These are phyloP conservation scores for Ecdyonurus torrentis DNA, from an alignment of 2,888 invertebrate species.

Conservation along the genomic window DNA sequence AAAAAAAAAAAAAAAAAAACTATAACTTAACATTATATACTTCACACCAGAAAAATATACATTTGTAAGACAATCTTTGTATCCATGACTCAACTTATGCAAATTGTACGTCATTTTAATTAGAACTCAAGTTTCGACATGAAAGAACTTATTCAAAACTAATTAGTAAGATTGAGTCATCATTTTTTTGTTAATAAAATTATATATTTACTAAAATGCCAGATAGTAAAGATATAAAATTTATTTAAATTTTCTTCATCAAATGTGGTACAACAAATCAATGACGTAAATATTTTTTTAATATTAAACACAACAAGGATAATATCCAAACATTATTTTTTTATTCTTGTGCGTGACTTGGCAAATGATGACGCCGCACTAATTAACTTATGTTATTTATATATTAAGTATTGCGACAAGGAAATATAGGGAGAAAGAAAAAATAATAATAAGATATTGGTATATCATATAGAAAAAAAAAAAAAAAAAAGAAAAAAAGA, in stretches of 20 bases:
- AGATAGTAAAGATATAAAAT: too few species aligned
- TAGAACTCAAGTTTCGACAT: too few species aligned
- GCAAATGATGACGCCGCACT: neutral
- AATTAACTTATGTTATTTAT: neutral
- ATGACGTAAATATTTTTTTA: neutral
- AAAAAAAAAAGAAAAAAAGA: neutral
- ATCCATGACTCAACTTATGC: too few species aligned
- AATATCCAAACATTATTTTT: neutral
- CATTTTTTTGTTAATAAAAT: too few species aligned
- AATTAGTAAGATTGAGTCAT: too few species aligned
- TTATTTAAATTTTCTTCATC: too few species aligned
- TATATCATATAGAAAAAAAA: neutral
- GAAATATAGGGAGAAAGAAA: too few species aligned
- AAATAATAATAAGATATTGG: neutral
- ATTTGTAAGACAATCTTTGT: too few species aligned
- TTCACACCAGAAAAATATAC: too few species aligned
- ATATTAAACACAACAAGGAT: neutral
- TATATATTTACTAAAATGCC: too few species aligned
- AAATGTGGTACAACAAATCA: neutral
- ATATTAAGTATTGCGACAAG: neutral
- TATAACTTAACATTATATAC: neutral
- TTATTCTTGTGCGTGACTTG: neutral
- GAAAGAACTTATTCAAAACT: too few species aligned
- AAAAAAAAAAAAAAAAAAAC: neutral
- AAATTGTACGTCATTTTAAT: too few species aligned